These are phyloP conservation scores for Chiloscyllium punctatum DNA, from an alignment of 2,797 vertebrate genomes.

Conservation along the genomic window DNA sequence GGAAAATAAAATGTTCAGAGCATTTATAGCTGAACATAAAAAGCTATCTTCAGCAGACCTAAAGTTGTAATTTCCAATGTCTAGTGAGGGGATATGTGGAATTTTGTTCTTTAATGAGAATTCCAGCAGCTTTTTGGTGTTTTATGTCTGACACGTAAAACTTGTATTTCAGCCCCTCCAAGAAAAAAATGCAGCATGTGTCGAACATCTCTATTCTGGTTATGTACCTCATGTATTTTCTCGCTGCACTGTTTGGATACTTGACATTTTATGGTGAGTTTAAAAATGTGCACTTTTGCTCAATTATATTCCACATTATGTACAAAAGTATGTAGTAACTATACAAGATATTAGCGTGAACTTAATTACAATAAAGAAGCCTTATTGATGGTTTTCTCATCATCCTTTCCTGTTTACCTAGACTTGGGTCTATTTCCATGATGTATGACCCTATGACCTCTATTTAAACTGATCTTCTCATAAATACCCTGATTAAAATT, in stretches of 20 bases:
- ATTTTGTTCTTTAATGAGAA: background rate
- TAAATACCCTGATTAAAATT: background rate
- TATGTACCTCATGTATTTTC: conserved; percentile 97
- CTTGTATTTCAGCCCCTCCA: conserved; percentile 68
- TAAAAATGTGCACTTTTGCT: background rate
- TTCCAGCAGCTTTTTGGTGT: background rate
- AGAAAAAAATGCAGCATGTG: conserved; percentile 89
- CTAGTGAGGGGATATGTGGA: background rate
- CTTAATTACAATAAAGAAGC: too few species aligned
- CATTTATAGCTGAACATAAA: background rate
- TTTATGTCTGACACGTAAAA: background rate
- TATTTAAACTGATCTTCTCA: background rate
- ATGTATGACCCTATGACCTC: too few species aligned
- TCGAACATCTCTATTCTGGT: conserved; percentile 90
- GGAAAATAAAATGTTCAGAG: background rate
- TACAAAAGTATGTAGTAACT: background rate
- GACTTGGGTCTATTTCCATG: too few species aligned
- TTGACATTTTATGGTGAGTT: conserved; percentile 90
- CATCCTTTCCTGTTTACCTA: too few species aligned
- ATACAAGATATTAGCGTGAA: too few species aligned
- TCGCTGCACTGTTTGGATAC: conserved; percentile 96
- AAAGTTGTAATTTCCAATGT: background rate
- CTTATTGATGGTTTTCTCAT: too few species aligned
- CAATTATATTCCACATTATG: background rate
- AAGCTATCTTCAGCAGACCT: background rate